Base-by-base conservation (phyloP, 2,797 vertebrate species). In the Gallirallus australis region DNA sequence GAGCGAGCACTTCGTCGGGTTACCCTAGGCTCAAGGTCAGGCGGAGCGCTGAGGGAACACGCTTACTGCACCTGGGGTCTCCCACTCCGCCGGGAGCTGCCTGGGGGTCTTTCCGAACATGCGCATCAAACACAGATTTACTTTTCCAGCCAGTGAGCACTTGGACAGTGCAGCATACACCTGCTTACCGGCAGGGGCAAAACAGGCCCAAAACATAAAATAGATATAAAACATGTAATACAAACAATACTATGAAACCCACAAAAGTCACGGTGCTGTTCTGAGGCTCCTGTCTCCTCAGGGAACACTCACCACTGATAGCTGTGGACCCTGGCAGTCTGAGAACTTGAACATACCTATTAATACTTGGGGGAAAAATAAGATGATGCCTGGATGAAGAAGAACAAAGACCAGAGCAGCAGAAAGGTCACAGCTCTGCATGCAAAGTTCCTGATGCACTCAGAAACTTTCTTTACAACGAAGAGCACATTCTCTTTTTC, bases 31-130 rank as follows among this genome's bases (percentile, higher is more conserved):
- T 14, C 47, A 48, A 69, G 77, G 57, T 23, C 76, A 21, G 37
- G 42, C 0, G 15, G 66, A 59, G 50, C 40, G 11, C n/a, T 11
- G 5, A 1, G 3, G 30, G 72, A 27, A 33, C 1, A 3, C 0
- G 18, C 7, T 21, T 31, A 20, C 59, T 25, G 47, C 28, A 12
- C 25, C 28, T n/a, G 33, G 0, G 30, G 16, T 21, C 39, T 54
- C 50, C 16, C 6, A 6, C 50, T 30, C 17, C 3, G 33, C 57
- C 5, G 5, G 45, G 45, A 70, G 17, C 56, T 48, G 56, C 15
- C 68, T 8, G 56, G 5, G 66, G 12, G 35, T 25, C 69, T 21
- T 25, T 20, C 31, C 20, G 59, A 23, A 6, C 37, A 30, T 72
- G 45, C 13, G 4, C 59, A 2, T 13, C 53, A 40, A 45, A 47